Percentiles rank a stretch among this genome's conserved stretches.
These are phyloP conservation scores for Aphelocoma californica DNA, from an alignment of 2,797 vertebrate genomes.

Conservation along the genomic window DNA sequence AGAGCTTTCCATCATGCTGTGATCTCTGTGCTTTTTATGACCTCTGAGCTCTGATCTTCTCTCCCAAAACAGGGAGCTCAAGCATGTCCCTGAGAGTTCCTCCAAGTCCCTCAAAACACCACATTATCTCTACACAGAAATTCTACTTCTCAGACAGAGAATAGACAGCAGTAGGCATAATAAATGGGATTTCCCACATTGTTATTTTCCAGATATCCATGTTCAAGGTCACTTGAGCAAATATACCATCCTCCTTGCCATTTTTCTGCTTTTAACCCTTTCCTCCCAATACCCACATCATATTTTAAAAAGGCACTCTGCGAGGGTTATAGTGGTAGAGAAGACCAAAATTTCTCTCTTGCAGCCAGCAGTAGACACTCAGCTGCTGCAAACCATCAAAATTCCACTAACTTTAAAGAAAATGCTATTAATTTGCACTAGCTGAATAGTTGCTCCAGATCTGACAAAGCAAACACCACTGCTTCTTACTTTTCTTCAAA, in stretches of 20 bases:
- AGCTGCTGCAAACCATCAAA: background rate
- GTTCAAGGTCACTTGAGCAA: background rate
- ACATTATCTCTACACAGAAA: background rate
- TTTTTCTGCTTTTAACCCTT: background rate
- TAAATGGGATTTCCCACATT: background rate
- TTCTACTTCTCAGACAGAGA: background rate
- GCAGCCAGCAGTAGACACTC: background rate
- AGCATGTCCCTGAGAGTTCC: background rate
- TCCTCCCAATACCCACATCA: fast-evolving
- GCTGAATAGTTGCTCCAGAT: background rate
- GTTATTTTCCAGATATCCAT: background rate
- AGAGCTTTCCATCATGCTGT: too few relatives aligned
- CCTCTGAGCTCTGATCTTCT: background rate
- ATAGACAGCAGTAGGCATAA: too few relatives aligned
- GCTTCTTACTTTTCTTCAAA: background rate
- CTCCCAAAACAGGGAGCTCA: background rate
- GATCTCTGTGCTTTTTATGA: background rate
- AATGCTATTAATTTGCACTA: background rate
- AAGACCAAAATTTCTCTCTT: background rate
- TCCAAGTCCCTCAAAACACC: background rate
- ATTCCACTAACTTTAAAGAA: background rate
- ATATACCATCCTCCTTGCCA: background rate
- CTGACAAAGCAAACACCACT: background rate
- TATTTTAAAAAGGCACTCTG: background rate
- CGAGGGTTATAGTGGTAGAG: background rate